Percentiles rank a stretch among this genome's conserved stretches.
phyloP scores from a whole-genome alignment of 2,113 vertebrate genomes.

The Colaptes auratus region DNA sequence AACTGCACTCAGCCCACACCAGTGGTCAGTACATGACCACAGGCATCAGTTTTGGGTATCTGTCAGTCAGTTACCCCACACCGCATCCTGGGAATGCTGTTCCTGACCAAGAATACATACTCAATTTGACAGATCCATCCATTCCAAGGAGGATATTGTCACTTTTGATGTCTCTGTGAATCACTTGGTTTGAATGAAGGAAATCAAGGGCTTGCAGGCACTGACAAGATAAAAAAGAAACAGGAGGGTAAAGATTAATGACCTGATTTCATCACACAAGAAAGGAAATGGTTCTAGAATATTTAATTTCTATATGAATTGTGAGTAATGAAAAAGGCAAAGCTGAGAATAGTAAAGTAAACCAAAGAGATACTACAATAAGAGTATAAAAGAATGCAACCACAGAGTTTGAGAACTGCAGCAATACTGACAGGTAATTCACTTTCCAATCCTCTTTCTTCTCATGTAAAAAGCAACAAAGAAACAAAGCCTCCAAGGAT shows the following conservation, averaged over 20 bases:
- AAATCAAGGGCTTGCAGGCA: slow-evolving; percentile 98
- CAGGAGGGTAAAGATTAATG: background rate
- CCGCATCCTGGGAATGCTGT: background rate
- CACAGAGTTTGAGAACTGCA: background rate
- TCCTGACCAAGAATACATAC: slow-evolving; percentile 75
- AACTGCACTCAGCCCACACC: background rate
- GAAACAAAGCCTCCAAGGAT: background rate
- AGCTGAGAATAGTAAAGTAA: background rate
- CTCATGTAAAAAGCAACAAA: background rate
- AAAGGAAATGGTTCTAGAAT: background rate
- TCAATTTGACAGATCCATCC: slow-evolving; percentile 98
- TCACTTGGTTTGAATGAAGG: slow-evolving; percentile 96
- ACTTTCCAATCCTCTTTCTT: background rate
- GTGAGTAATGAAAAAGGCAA: background rate
- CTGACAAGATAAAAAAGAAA: slow-evolving; percentile 71
- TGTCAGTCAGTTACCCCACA: background rate
- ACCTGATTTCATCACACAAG: slow-evolving; percentile 31
- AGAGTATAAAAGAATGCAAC: background rate
- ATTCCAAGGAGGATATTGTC: slow-evolving; percentile 98
- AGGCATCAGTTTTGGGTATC: background rate
- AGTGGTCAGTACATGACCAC: background rate
- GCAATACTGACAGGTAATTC: background rate
- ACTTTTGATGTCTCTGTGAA: slow-evolving; percentile 98
- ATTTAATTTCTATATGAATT: slow-evolving; percentile 1
- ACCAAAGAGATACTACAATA: too few species aligned